These are phyloP conservation scores for Semnopithecus entellus DNA, from an alignment of 2,113 vertebrate species.

Conservation along the genomic window DNA sequence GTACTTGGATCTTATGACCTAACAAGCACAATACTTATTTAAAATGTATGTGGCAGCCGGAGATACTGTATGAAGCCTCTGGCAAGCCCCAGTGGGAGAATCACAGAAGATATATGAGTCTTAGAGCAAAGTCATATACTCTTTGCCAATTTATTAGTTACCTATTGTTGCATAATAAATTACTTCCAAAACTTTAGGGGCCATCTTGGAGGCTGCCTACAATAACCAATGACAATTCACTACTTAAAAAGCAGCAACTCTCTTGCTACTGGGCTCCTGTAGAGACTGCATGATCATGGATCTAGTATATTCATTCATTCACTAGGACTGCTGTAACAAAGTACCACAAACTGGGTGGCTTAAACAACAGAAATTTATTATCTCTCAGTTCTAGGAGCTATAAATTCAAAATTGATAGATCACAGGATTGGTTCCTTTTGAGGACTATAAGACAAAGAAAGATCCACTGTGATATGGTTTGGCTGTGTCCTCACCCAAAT, in stretches of 20 bases:
- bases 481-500: too few relatives aligned
- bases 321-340: neutral
- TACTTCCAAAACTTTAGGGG: neutral
- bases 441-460: neutral
- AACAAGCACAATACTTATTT: neutral
- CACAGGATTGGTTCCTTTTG: neutral
- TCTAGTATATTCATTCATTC: too few relatives aligned
- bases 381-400: neutral
- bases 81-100: neutral
- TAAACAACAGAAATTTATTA: neutral
- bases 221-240: neutral
- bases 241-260: neutral
- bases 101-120: neutral
- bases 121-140: neutral
- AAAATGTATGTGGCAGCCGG: neutral
- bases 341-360: neutral
- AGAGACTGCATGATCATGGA: neutral
- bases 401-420: neutral
- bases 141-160: neutral
- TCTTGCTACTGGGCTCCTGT: neutral
- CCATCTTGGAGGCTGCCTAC: neutral
- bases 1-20: neutral
- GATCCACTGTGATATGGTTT: neutral
- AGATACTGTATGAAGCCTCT: neutral
- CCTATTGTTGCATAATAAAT: neutral